Base-by-base conservation (phyloP, 2,888 invertebrate genomes). In the Folsomia candida region DNA sequence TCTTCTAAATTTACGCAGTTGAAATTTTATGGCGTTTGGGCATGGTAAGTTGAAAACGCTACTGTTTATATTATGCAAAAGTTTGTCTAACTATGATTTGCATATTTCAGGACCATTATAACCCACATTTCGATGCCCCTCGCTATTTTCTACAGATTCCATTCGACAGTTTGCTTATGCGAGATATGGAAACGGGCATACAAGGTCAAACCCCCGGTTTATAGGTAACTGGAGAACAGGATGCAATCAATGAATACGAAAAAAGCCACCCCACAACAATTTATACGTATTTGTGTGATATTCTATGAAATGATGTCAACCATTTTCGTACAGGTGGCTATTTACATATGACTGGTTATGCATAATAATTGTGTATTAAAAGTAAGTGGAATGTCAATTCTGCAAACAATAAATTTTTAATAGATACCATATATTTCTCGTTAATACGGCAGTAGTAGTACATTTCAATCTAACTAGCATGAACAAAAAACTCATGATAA, bases 161-260 rank as follows among this genome's bases (percentile, higher is more conserved):
- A 96, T 82, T 94, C 94, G 61, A 94, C 95, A 0, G 95, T 96
- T 1, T 96, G 95, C 82, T 86, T 96, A 71, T 95, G 94, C 83
- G 95, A 95, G 84, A 93, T 97, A 81, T 97, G 96, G 96, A 95
- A 95, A 84, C 87, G 92, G 78, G 94, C 95, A 6, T 96, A 96
- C 83, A 95, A 95, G 85, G 90, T 92, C 82, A 93, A 93, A 81
- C 91, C 92, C 1, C 89, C 57, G 57, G 27, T 24, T 11, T 68
- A 69, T 62, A 70, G 68, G 47, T 69, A 67, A 29, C 3, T n/a
- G n/a, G n/a, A n/a, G n/a, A n/a, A n/a, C n/a, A n/a, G n/a, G n/a
- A n/a, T n/a, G n/a, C n/a, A n/a, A n/a, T n/a, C n/a, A n/a, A n/a
- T n/a, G n/a, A n/a, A n/a, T n/a, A n/a, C n/a, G n/a, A n/a, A n/a